Evolutionary conservation across 2,797 vertebrate species (phyloP).

Genomic region (Anniella stebbinsi): DNA sequence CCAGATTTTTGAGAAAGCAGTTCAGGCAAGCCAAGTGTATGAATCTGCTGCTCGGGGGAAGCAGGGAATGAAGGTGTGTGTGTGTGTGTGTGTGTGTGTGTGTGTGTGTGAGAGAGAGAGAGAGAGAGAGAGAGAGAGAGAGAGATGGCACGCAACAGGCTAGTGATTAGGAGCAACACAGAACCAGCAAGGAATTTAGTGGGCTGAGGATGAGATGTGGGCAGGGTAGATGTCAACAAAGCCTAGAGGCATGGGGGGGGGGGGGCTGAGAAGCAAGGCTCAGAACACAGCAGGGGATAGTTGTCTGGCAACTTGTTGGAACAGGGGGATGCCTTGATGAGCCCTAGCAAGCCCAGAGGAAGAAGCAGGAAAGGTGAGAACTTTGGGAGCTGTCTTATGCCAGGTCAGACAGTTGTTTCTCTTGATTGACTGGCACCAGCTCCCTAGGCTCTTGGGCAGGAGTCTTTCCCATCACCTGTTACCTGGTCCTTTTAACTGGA

Average conservation of each 20-base stretch:
- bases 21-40: neutral
- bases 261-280: neutral
- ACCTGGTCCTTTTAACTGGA: neutral
- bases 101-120: neutral
- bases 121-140: neutral
- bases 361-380: neutral
- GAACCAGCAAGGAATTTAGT: conserved; percentile 7
- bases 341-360: neutral
- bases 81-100: neutral
- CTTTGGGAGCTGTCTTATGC: neutral
- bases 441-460: neutral
- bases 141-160: neutral
- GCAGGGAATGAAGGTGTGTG: neutral
- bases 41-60: neutral
- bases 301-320: neutral
- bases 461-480: neutral
- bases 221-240: neutral
- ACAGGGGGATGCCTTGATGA: neutral
- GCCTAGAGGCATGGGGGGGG: neutral
- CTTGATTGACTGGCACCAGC: neutral
- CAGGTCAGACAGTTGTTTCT: neutral
- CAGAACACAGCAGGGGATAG: neutral
- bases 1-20: no score
- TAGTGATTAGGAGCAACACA: neutral
- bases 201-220: neutral